Evolutionary conservation across 2,888 invertebrate genomes (phyloP).

Genomic region (Ichneumoninae sp.): DNA sequence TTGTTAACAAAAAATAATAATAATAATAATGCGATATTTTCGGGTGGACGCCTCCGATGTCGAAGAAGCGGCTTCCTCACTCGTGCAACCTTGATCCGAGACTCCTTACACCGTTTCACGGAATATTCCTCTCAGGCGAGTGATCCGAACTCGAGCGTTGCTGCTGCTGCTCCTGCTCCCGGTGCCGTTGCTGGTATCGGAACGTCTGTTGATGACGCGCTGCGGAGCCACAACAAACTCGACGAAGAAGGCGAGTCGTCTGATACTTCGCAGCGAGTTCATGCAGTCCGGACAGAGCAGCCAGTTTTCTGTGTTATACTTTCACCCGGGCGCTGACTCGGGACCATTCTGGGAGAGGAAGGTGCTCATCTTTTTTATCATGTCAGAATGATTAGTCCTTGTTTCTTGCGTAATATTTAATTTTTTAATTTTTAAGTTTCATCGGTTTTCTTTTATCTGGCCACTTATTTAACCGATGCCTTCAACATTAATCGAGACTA

Average conservation of each 20-base stretch:
- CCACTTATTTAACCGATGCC: not conserved
- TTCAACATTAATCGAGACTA: not conserved
- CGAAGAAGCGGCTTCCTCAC: constrained; percentile 7
- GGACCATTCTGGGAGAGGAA: constrained; percentile 20
- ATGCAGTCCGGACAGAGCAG: not conserved
- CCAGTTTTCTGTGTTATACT: constrained; percentile 46
- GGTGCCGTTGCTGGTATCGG: not conserved
- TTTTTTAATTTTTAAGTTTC: not conserved
- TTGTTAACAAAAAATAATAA: not conserved
- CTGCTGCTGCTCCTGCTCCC: not conserved
- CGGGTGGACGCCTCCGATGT: not conserved
- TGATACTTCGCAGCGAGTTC: constrained; percentile 33
- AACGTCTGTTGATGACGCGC: constrained; percentile 25
- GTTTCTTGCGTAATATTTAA: not conserved
- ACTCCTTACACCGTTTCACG: constrained; percentile 44
- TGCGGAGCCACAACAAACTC: constrained; percentile 33
- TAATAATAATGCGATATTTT: not conserved
- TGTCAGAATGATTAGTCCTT: not conserved
- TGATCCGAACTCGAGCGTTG: constrained; percentile 33
- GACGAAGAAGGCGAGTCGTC: constrained; percentile 53
- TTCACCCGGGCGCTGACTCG: constrained; percentile 51
- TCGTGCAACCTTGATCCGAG: constrained; percentile 31
- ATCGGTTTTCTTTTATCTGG: not conserved
- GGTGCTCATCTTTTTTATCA: not conserved
- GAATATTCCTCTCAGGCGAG: constrained; percentile 20